Evolutionary conservation across 1,140 invertebrate species (phyloP).

Genomic region (Aradophagus sp.): DNA sequence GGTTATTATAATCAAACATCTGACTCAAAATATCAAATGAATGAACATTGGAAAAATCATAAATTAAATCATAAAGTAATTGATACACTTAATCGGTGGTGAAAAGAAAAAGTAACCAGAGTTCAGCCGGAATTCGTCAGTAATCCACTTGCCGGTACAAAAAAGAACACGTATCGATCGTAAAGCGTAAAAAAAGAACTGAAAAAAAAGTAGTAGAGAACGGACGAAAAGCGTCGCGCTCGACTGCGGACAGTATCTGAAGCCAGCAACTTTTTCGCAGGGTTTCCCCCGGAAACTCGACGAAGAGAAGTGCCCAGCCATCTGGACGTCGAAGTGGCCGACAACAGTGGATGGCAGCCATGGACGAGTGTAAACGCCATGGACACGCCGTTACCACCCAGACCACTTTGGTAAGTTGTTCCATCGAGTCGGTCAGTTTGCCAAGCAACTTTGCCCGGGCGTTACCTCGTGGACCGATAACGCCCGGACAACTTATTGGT

Average conservation of each 20-base stretch:
- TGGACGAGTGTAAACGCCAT: constrained; percentile 74
- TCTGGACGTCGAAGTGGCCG: constrained; percentile 69
- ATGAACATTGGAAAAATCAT: too few relatives aligned
- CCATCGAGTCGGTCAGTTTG: constrained; percentile 22
- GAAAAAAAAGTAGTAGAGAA: too few relatives aligned
- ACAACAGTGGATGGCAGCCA: constrained; percentile 70
- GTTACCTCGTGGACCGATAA: constrained; percentile 18
- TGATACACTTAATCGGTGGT: too few relatives aligned
- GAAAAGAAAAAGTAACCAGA: too few relatives aligned
- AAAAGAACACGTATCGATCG: too few relatives aligned
- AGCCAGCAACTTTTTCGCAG: constrained; percentile 70
- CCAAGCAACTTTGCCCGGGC: constrained; percentile 25
- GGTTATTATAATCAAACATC: too few relatives aligned
- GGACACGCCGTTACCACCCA: constrained; percentile 78
- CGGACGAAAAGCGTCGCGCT: constrained; percentile 12
- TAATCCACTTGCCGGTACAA: constrained; percentile 14
- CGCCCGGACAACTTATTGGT: constrained; percentile 23
- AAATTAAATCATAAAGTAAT: too few relatives aligned
- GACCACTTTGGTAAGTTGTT: constrained; percentile 81
- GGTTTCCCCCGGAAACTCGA: constrained; percentile 81
- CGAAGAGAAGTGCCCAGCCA: constrained; percentile 73
- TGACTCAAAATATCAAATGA: too few relatives aligned
- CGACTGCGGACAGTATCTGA: constrained; percentile 30
- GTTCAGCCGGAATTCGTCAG: constrained; percentile 1
- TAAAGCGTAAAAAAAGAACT: too few relatives aligned